Evolutionary conservation across 1,140 invertebrate genomes (phyloP).

Genomic region (Diachasma alloeum): DNA sequence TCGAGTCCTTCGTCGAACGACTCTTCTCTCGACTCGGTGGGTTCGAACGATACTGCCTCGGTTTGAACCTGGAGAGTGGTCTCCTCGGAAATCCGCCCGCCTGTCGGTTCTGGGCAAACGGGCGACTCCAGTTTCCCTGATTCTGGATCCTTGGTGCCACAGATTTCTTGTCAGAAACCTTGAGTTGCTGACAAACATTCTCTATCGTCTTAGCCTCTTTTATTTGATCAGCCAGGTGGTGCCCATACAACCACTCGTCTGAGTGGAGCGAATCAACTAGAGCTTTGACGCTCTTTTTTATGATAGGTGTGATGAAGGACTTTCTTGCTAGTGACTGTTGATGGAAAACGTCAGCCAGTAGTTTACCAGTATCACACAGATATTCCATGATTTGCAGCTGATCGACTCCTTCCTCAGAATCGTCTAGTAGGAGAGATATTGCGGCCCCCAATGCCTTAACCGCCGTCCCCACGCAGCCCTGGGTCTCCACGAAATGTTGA

Average conservation of each 20-base stretch:
- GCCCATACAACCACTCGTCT: background rate
- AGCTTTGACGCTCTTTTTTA: constrained; percentile 14
- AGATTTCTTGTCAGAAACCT: background rate
- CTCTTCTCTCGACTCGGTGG: background rate
- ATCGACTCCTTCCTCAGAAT: background rate
- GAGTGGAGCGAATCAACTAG: background rate
- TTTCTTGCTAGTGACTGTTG: constrained; percentile 11
- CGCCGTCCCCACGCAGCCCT: constrained; percentile 29
- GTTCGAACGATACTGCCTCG: background rate
- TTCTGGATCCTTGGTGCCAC: background rate
- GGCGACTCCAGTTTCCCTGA: background rate
- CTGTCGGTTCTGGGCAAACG: background rate
- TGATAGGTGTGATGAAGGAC: constrained; percentile 14
- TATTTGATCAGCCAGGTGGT: background rate
- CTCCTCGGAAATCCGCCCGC: background rate
- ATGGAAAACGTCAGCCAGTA: constrained; percentile 8
- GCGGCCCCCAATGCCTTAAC: constrained; percentile 17
- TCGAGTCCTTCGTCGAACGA: background rate
- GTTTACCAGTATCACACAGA: constrained; percentile 1
- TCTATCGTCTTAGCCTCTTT: background rate
- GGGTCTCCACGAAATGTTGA: constrained; percentile 30
- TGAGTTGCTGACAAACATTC: background rate
- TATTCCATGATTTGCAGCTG: constrained; percentile 2
- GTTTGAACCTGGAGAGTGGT: background rate
- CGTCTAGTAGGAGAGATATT: constrained; percentile 18